Base-by-base conservation (phyloP, 2,888 invertebrate genomes). In the Diarsia brunnea region DNA sequence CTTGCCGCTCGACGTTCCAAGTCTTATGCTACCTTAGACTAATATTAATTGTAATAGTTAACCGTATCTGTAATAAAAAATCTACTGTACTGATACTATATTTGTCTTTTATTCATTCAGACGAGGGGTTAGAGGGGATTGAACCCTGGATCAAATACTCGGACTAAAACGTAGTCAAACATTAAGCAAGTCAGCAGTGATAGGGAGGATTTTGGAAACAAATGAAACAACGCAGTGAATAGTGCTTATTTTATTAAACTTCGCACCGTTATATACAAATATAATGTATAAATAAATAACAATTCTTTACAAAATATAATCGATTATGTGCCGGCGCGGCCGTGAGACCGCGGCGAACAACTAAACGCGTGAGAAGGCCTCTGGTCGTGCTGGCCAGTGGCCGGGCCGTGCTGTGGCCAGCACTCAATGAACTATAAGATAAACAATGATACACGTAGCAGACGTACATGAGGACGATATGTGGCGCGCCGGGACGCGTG, bases 221-320 rank as follows among this genome's bases (percentile, higher is more conserved):
- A 95, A 93, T 93, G 69, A 94, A 93, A 94, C 91, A 67, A 69
- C 66, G 24, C 0, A 24, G 4, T 90, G 89, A 90, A 89, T 92
- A 95, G 95, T 95, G 95, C 95, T 94, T 94, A 93, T 93, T 95
- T 95, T 95, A 94, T 95, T 95, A 93, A 94, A 94, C 88, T 91
- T 95, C 95, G 95, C 95, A 95, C 95, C 94, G 91, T 95, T 95
- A 95, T 95, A 95, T 96, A 96, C 95, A 96, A 95, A 96, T 95
- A 95, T 92, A 93, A 95, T 95, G 95, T 95, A 95, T 96, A 95
- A 95, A 95, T 95, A 95, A 95, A 95, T 95, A 96, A 96, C 95
- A 95, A 95, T 91, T 94, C 93, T 94, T 95, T 96, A 95, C 92
- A 96, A 95, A 96, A 96, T 95, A 95, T 94, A 95, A 95, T 92